Base-by-base conservation (phyloP, 2,888 invertebrate genomes). In the Phengaris arion region DNA sequence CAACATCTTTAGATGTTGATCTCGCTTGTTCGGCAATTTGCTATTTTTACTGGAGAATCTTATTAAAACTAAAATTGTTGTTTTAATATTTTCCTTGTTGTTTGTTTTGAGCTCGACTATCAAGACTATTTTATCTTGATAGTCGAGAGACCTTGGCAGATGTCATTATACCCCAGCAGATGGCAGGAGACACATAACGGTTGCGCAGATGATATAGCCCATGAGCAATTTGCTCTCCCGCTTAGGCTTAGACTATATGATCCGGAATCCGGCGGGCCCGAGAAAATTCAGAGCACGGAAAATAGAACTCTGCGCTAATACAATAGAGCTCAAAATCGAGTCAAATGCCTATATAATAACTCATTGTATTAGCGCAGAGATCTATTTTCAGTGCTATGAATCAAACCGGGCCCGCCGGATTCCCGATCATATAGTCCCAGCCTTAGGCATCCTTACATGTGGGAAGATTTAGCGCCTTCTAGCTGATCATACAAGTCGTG, bases 381-480 rank as follows among this genome's bases (percentile, higher is more conserved):
- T 4, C 35, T 35, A 35, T 35, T 35, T 35, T 35, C 35, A 35
- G 35, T 35, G 35, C 4, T 35, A 3, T 35, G 35, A 35, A 35
- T 35, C 2, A 22, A 22, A 22, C 22, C 22, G 22, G 46, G 46
- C 46, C 46, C 46, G 46, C 48, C 7, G 48, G 48, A 6, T 48
- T 6, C 48, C 0, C 5, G 48, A 48, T 4, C 7, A 48, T 48
- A 35, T 35, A 35, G 35, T 35, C 35, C 35, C 35, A 35, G 35
- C 35, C 0, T 35, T 22, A 22, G 22, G 22, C 22, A 22, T 22
- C 22, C 22, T 22, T 35, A 35, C 35, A 22, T 52, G 70, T 70
- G 70, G 70, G 72, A 54, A 54, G 72, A 52, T 54, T 54, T 72
- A 72, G 72, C 72, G 72, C 72, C 72, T 22, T 54, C 72, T 22